Evolutionary conservation across 1,140 invertebrate species (phyloP).

Genomic region (Drosophila tristis): DNA sequence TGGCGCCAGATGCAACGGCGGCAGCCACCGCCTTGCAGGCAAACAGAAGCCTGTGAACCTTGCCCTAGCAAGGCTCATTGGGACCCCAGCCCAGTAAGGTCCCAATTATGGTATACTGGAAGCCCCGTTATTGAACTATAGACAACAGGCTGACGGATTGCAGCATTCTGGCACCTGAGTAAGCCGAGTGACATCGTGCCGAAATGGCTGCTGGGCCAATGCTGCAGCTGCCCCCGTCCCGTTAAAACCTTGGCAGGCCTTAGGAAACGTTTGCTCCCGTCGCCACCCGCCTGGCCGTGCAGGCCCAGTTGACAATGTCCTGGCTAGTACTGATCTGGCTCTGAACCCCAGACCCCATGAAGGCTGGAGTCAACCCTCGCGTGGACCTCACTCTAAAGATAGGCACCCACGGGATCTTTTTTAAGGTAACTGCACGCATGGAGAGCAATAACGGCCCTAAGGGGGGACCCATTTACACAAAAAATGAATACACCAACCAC

Average conservation of each 20-base stretch:
- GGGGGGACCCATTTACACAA: no score
- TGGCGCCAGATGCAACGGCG: no score
- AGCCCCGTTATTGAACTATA: background rate
- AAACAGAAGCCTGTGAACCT: no score
- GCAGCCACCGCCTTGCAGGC: no score
- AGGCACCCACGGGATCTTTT: background rate
- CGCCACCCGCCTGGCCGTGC: conserved; percentile 1
- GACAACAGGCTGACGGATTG: background rate
- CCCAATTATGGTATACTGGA: conserved; percentile 6
- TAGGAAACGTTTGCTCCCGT: conserved; percentile 1
- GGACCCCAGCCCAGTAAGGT: conserved; percentile 3
- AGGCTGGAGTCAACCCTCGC: background rate
- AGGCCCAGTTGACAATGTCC: conserved; percentile 2
- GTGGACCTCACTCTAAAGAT: conserved; percentile 2
- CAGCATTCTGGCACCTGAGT: background rate
- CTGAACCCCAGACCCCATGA: background rate
- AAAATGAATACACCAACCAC: no score
- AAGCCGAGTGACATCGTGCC: conserved; percentile 1
- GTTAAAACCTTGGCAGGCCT: conserved; percentile 1
- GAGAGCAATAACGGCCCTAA: no score
- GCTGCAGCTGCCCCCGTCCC: background rate
- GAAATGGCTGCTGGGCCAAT: background rate
- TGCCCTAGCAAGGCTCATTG: background rate
- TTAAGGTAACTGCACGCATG: no score
- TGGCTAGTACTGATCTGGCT: background rate